Evolutionary conservation across 2,888 invertebrate genomes (phyloP), one percentile per base, ranked within the genome.

Genomic region (Isotomurus palustris): DNA sequence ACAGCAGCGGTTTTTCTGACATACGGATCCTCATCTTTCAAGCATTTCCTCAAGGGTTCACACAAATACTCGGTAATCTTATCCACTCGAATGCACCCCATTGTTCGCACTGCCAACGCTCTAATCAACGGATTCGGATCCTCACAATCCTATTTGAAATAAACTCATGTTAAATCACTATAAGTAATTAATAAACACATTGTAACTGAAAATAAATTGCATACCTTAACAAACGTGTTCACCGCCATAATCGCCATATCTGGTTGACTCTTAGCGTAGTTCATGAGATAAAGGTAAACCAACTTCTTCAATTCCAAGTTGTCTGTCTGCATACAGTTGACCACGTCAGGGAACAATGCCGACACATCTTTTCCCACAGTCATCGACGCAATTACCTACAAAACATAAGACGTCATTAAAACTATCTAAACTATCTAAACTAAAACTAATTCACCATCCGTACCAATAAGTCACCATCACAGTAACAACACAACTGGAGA

Each of bases 201-300:
- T 47, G 5, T 17, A 27, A 24, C 25, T 43, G 14, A 19, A 12
- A n/a, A 8, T 40, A 17, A 10, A 40, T 48, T 51, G 2, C 55
- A 27, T 81, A 93, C 94, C 88, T 96, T 97, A 67, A 99, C 99
- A 79, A 99, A 99, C 6, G 99, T 99, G 79, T 99, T 99, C 58
- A 99, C 99, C 12, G 99, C 99, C 96, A 99, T 96, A 62, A 99
- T 99, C 54, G 99, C 99, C 91, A 97, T 94, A 75, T 99, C 99
- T 0, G 99, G 99, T 77, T 99, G 99, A 53, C 94, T 95, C 78
- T 99, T 99, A 53, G 99, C 99, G 77, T 99, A 99, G 77, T 99
- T 99, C 99, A 99, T 99, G 72, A 99, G 79, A 75, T 99, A 99
- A 51, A 99, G 80, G 76, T 99, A 99, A 1, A 99, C 99, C 49